Evolutionary conservation across 2,113 vertebrate genomes (phyloP).

Genomic region (Ictalurus furcatus): DNA sequence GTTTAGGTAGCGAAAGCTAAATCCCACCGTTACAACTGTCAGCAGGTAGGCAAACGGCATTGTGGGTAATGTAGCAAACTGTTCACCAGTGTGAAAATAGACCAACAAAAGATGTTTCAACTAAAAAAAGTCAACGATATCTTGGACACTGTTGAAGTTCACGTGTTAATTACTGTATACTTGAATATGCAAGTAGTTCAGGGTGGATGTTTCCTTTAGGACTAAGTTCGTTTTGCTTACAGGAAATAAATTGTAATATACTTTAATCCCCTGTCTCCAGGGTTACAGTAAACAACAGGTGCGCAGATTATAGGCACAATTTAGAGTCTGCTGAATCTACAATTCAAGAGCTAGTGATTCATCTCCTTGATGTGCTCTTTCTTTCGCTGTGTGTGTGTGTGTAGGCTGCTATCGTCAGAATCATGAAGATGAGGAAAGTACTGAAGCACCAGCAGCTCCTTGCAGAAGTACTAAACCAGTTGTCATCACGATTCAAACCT

Average conservation of each 20-base stretch:
- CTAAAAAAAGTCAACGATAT: background rate
- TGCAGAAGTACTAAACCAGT: conserved; percentile 95
- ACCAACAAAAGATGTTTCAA: too few species aligned
- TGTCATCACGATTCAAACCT: conserved; percentile 96
- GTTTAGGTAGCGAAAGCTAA: too few species aligned
- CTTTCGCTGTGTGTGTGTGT: background rate
- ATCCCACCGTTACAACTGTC: too few species aligned
- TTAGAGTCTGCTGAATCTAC: background rate
- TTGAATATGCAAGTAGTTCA: background rate
- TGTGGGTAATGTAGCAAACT: too few species aligned
- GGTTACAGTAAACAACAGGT: background rate
- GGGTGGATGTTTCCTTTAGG: background rate
- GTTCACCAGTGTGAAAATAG: too few species aligned
- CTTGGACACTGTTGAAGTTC: background rate
- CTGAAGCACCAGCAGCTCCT: conserved; percentile 98
- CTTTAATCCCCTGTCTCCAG: background rate
- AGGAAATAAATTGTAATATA: background rate
- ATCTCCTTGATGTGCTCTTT: too few species aligned
- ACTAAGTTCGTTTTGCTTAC: background rate
- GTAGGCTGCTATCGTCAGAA: conserved; percentile 95
- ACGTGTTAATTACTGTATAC: background rate
- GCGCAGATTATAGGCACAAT: background rate
- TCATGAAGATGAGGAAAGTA: conserved; percentile 99
- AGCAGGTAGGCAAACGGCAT: background rate
- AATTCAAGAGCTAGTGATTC: background rate